These are phyloP conservation scores for Acanthosoma haemorrhoidale DNA, from an alignment of 2,888 invertebrate species.

Conservation along the genomic window DNA sequence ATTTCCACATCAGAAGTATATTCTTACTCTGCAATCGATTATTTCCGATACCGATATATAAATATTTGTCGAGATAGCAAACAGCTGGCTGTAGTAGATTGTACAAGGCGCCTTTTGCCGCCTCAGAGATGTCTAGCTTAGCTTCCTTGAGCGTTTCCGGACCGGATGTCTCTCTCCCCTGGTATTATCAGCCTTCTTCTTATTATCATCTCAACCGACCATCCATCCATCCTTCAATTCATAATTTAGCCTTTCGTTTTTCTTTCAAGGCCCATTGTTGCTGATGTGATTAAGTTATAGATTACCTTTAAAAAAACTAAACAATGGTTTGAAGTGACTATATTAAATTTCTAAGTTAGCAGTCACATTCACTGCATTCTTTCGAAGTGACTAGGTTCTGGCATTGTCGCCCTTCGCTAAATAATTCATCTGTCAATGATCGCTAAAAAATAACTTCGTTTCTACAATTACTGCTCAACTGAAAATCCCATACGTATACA, in stretches of 20 bases:
- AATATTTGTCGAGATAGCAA: neutral
- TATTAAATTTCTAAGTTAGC: no score
- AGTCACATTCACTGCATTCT: no score
- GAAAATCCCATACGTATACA: no score
- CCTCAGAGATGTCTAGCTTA: neutral
- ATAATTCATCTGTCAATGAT: no score
- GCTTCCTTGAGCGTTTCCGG: constrained; percentile 17
- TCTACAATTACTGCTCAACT: no score
- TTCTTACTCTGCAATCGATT: neutral
- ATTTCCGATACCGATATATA: neutral
- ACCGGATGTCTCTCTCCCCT: constrained; percentile 8
- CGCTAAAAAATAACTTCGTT: no score
- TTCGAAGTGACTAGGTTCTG: no score
- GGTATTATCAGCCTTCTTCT: neutral
- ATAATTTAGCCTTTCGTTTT: neutral
- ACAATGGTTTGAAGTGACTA: no score
- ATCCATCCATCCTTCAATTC: neutral
- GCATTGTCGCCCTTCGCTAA: no score
- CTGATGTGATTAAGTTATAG: neutral
- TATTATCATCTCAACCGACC: neutral
- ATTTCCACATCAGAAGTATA: no score
- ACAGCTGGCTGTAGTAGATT: constrained; percentile 2
- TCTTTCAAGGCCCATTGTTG: neutral
- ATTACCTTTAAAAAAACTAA: neutral
- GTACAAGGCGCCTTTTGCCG: neutral